Conservation (phyloP, 2,888 invertebrate genomes). For the Pycnomerus fuliginosus region DNA sequence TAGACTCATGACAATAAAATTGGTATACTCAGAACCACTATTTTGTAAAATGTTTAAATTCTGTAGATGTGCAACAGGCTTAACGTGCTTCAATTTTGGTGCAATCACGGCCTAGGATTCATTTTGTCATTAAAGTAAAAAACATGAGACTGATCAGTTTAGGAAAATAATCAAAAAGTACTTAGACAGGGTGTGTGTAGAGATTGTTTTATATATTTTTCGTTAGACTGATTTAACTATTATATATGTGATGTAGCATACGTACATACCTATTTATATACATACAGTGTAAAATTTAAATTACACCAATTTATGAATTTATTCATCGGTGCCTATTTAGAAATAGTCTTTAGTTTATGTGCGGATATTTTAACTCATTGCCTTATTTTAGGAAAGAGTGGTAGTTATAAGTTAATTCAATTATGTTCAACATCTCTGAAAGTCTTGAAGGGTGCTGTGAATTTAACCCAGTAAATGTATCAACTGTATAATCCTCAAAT, state of each 20-base stretch:
- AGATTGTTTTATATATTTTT: conserved; percentile 25
- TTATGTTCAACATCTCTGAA: conserved; percentile 13
- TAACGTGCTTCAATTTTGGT: too few relatives aligned
- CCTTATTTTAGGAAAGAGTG: conserved; percentile 26
- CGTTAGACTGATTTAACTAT: conserved; percentile 24
- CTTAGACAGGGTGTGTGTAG: conserved; percentile 25
- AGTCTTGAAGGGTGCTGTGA: conserved; percentile 19
- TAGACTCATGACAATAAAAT: conserved; percentile 12
- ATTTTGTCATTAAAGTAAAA: neutral
- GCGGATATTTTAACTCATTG: conserved; percentile 23
- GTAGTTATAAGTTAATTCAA: conserved; percentile 20
- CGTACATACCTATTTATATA: conserved; percentile 5
- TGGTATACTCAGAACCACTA: neutral
- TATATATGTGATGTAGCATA: conserved; percentile 25
- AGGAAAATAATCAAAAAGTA: conserved; percentile 19
- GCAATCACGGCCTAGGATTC: too few relatives aligned
- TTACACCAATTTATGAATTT: conserved; percentile 23
- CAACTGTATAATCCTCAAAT: conserved; percentile 20
- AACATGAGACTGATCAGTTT: neutral
- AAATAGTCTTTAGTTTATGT: conserved; percentile 17
- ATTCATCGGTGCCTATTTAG: conserved; percentile 26
- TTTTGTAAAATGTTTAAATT: too few relatives aligned
- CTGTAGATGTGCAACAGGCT: too few relatives aligned
- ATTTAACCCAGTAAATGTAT: conserved; percentile 20
- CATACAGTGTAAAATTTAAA: neutral